phyloP scores from a whole-genome alignment of 2,113 vertebrate species.

The Empidonax traillii region DNA sequence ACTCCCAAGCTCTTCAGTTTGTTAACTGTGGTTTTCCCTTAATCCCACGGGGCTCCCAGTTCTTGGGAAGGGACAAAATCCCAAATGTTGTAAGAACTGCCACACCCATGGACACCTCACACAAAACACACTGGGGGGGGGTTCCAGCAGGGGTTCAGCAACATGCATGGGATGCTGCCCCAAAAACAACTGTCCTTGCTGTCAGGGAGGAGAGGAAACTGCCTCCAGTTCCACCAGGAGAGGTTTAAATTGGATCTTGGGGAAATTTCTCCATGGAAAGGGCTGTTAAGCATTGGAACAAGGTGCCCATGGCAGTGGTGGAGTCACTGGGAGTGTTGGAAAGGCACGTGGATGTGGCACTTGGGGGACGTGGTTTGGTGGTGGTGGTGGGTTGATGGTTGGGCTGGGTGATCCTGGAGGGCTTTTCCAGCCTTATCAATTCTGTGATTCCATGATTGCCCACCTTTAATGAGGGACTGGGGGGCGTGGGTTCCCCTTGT shows the following conservation, averaged over 20 bases:
- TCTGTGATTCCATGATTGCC: background rate
- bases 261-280: background rate
- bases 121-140: fast-evolving
- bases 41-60: background rate
- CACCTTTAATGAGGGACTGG: background rate
- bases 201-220: background rate
- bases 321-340: background rate
- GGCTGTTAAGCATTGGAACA: background rate
- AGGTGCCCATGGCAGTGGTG: background rate
- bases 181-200: background rate
- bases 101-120: background rate
- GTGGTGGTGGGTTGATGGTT: background rate
- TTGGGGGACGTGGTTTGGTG: fast-evolving
- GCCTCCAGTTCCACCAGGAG: background rate
- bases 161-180: background rate
- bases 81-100: background rate
- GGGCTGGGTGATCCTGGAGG: background rate
- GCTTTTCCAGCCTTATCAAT: background rate
- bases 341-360: no score
- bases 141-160: background rate
- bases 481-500: background rate
- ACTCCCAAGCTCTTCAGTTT: fast-evolving
- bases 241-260: background rate
- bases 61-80: background rate
- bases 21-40: background rate